Conservation (phyloP, 2,888 invertebrate species). For the Pinctada fucata region DNA sequence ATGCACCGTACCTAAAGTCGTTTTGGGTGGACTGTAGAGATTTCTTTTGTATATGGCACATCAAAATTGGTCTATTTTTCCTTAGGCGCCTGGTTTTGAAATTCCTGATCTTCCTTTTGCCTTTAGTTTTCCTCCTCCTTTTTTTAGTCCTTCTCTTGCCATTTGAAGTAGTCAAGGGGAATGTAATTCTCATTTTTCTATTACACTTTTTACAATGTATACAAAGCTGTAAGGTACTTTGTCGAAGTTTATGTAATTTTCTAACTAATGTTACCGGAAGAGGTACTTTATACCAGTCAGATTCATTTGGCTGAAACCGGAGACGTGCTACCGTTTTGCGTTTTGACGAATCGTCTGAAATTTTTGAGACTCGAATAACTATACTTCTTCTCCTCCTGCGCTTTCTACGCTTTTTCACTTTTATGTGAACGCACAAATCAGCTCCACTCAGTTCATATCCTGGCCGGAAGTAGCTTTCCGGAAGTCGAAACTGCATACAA, state of each 20-base stretch:
- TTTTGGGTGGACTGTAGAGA: no score
- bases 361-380: background rate
- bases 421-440: slow-evolving; percentile 21
- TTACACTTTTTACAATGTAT: slow-evolving; percentile 24
- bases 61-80: slow-evolving; percentile 24
- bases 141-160: background rate
- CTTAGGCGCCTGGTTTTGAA: background rate
- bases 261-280: slow-evolving; percentile 7
- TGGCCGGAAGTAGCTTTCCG: slow-evolving; percentile 10
- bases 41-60: background rate
- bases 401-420: slow-evolving; percentile 12
- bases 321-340: slow-evolving; percentile 9
- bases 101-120: background rate
- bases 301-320: slow-evolving; percentile 6
- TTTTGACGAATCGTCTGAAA: background rate
- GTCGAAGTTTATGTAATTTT: background rate
- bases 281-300: slow-evolving; percentile 21
- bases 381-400: slow-evolving; percentile 8
- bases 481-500: slow-evolving; percentile 20
- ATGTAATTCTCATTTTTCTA: slow-evolving; percentile 13
- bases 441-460: slow-evolving; percentile 17
- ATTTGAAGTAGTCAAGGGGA: slow-evolving; percentile 1
- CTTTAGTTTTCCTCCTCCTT: background rate
- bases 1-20: no score
- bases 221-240: slow-evolving; percentile 3